Conservation (phyloP, 2,888 invertebrate genomes). For the Chymomyza caudatula region DNA sequence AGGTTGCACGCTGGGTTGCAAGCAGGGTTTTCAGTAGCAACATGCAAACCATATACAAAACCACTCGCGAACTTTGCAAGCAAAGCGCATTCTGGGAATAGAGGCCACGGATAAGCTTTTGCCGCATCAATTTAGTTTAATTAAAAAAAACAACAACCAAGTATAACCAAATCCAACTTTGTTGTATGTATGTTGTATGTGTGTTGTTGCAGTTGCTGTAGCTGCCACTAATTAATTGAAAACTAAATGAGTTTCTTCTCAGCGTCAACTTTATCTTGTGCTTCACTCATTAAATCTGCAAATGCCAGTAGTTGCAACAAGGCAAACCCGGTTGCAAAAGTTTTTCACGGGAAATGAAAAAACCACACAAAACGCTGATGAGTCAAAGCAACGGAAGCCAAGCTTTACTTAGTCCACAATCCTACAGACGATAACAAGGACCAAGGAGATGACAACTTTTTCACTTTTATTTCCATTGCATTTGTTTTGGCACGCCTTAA, state of each 20-base stretch:
- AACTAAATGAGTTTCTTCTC: constrained; percentile 61
- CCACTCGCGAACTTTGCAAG: neutral
- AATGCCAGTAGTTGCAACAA: constrained; percentile 3
- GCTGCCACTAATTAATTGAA: constrained; percentile 68
- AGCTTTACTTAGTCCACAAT: neutral
- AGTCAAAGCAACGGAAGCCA: neutral
- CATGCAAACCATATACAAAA: neutral
- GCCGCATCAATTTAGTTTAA: constrained; percentile 61
- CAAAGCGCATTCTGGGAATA: neutral
- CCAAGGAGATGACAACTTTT: neutral
- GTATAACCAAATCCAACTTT: constrained; percentile 38
- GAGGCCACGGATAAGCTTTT: neutral
- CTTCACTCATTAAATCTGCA: constrained; percentile 19
- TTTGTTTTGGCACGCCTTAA: neutral
- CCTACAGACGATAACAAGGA: neutral
- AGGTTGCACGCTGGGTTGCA: neutral
- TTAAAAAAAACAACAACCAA: constrained; percentile 46
- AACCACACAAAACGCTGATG: neutral
- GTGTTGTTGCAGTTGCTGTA: constrained; percentile 14
- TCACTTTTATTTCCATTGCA: neutral
- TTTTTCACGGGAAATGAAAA: neutral
- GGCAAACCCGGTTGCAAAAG: neutral
- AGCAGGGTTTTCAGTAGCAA: neutral
- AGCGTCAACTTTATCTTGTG: constrained; percentile 54
- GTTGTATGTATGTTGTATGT: constrained; percentile 4